Conservation (phyloP, 2,888 invertebrate species). For the Drosophila stalkeri region DNA sequence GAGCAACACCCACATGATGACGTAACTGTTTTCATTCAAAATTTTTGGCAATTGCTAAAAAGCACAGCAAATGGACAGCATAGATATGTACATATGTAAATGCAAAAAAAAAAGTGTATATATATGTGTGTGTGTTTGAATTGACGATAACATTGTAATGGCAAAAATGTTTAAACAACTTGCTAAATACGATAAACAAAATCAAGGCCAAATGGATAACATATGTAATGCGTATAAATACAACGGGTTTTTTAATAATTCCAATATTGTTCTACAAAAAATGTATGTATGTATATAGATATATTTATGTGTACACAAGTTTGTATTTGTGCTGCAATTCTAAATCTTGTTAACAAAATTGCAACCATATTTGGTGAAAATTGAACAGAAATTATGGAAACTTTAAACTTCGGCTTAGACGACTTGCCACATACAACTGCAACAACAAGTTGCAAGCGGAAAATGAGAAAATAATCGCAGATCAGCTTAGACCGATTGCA, state of each 20-base stretch:
- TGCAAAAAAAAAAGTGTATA: not conserved
- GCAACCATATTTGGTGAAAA: conserved; percentile 82
- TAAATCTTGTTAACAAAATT: conserved; percentile 79
- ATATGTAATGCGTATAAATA: conserved; percentile 44
- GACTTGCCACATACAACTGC: conserved; percentile 23
- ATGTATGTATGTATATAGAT: not conserved
- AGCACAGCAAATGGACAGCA: conserved; percentile 17
- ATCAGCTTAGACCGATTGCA: conserved; percentile 6
- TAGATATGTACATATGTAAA: not conserved
- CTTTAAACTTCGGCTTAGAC: conserved; percentile 30
- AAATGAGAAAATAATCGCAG: conserved; percentile 42
- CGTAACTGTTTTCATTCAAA: conserved; percentile 70
- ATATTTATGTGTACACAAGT: conserved; percentile 10
- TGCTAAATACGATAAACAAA: conserved; percentile 60
- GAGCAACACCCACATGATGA: conserved; percentile 65
- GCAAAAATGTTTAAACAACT: conserved; percentile 43
- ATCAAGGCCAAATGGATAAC: conserved; percentile 60
- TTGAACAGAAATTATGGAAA: conserved; percentile 52
- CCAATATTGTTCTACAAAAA: conserved; percentile 45
- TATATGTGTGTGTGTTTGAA: not conserved
- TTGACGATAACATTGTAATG: conserved; percentile 37
- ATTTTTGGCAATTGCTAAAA: conserved; percentile 28
- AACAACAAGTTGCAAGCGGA: conserved; percentile 9
- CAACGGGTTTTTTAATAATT: conserved; percentile 73
- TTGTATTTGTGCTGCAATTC: conserved; percentile 20